Evolutionary conservation across 35 echinoderm and acorn worm genomes (phyloP).

Genomic region (Heliocidaris erythrogramma): DNA sequence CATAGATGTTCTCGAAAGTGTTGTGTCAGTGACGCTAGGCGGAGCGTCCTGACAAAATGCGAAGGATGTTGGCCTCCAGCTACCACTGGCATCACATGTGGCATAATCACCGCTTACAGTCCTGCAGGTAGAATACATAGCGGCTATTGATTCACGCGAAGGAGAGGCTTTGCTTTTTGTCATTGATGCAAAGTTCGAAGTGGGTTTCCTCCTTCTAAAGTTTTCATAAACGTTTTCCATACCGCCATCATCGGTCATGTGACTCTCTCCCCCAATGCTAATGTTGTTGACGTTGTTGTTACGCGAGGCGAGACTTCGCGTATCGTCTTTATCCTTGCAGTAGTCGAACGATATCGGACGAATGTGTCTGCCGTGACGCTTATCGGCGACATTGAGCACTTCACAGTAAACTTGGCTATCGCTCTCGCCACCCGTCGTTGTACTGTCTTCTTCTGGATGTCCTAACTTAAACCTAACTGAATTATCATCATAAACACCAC

Average conservation of each 20-base stretch:
- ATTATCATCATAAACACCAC: neutral
- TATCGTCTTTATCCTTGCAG: neutral
- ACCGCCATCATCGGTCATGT: neutral
- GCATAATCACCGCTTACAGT: neutral
- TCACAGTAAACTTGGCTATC: slow-evolving; percentile 4
- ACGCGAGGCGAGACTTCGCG: neutral
- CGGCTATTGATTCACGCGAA: neutral
- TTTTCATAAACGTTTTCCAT: slow-evolving; percentile 6
- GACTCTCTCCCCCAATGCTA: neutral
- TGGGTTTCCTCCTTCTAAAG: slow-evolving; percentile 29
- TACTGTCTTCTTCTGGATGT: slow-evolving; percentile 31
- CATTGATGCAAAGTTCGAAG: slow-evolving; percentile 17
- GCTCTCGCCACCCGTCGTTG: slow-evolving; percentile 5
- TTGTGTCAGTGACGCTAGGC: neutral
- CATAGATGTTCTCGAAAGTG: neutral
- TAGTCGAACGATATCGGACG: slow-evolving; percentile 1
- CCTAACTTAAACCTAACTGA: slow-evolving; percentile 9
- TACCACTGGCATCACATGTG: neutral
- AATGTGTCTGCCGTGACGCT: neutral
- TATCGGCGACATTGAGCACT: neutral
- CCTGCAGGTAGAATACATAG: neutral
- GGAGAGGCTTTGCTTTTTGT: neutral
- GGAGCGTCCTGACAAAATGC: neutral
- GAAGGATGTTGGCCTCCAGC: slow-evolving; percentile 23
- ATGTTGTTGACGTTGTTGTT: slow-evolving; percentile 6